Percentiles rank a stretch among this genome's conserved stretches.
phyloP scores from a whole-genome alignment of 92 coral and sea anemone species.

The Phenganax subtilis region DNA sequence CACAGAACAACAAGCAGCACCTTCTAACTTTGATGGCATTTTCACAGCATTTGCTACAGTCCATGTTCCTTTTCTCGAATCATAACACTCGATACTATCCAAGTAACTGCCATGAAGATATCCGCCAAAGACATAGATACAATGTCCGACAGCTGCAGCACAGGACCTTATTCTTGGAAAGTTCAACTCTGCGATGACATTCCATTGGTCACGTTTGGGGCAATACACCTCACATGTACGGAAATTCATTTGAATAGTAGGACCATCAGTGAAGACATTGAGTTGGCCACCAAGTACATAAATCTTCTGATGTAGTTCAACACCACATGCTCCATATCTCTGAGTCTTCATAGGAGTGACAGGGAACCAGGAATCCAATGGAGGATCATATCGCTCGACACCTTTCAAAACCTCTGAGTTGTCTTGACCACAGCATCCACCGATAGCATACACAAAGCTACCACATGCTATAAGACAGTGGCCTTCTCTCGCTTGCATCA shows the following conservation, averaged over 20 bases:
- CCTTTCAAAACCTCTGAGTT: slow-evolving; percentile 61
- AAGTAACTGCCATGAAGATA: slow-evolving; percentile 69
- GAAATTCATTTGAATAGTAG: slow-evolving; percentile 50
- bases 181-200: slow-evolving; percentile 64
- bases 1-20: slow-evolving; percentile 38
- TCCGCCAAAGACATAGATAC: slow-evolving; percentile 80
- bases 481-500: slow-evolving; percentile 70
- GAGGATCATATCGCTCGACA: slow-evolving; percentile 79
- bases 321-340: slow-evolving; percentile 71
- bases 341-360: slow-evolving; percentile 62
- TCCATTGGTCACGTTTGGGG: slow-evolving; percentile 67
- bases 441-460: slow-evolving; percentile 68
- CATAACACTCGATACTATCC: slow-evolving; percentile 70
- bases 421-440: slow-evolving; percentile 74
- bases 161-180: slow-evolving; percentile 83
- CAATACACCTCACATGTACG: slow-evolving; percentile 69
- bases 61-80: slow-evolving; percentile 60
- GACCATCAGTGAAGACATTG: slow-evolving; percentile 60
- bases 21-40: slow-evolving; percentile 40
- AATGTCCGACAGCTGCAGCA: slow-evolving; percentile 62
- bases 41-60: slow-evolving; percentile 37
- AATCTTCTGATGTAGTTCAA: slow-evolving; percentile 53
- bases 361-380: slow-evolving; percentile 58
- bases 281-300: slow-evolving; percentile 79
- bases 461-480: slow-evolving; percentile 70